These are phyloP conservation scores for Drosophila kambysellisi DNA, from an alignment of 2,888 invertebrate species.

Conservation along the genomic window DNA sequence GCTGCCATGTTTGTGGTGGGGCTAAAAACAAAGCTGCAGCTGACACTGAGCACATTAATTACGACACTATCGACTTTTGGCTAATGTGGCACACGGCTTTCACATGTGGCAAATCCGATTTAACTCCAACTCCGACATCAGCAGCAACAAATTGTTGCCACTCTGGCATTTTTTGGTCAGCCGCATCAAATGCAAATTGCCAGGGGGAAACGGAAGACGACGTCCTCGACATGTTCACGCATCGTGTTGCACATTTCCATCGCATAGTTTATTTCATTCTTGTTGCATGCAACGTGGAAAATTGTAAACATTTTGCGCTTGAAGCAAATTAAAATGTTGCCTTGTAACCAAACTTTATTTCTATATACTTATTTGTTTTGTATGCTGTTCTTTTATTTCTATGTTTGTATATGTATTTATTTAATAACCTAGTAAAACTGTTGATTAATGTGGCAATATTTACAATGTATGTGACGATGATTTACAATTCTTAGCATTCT, in stretches of 20 bases:
- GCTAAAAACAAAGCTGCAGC: constrained; percentile 9
- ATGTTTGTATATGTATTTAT: not conserved
- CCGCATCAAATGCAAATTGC: constrained; percentile 28
- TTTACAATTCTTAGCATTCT: not conserved
- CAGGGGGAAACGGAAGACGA: not conserved
- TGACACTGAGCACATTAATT: constrained; percentile 60
- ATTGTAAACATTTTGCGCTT: not conserved
- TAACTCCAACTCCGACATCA: too few relatives aligned
- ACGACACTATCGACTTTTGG: constrained; percentile 28
- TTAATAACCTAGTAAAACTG: too few relatives aligned
- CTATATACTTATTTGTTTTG: not conserved
- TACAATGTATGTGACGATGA: not conserved
- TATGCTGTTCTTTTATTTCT: not conserved
- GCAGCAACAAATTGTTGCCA: not conserved
- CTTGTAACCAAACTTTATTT: not conserved
- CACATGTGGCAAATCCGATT: not conserved
- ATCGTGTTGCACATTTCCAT: constrained; percentile 18
- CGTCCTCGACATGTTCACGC: not conserved
- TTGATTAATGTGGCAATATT: not conserved
- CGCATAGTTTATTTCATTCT: not conserved
- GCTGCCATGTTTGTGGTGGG: not conserved
- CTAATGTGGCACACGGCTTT: constrained; percentile 11
- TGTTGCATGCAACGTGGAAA: not conserved
- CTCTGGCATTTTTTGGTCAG: constrained; percentile 3
- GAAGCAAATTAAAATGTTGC: not conserved